These are phyloP conservation scores for Aromia moschata DNA, from an alignment of 2,888 invertebrate genomes.

Conservation along the genomic window DNA sequence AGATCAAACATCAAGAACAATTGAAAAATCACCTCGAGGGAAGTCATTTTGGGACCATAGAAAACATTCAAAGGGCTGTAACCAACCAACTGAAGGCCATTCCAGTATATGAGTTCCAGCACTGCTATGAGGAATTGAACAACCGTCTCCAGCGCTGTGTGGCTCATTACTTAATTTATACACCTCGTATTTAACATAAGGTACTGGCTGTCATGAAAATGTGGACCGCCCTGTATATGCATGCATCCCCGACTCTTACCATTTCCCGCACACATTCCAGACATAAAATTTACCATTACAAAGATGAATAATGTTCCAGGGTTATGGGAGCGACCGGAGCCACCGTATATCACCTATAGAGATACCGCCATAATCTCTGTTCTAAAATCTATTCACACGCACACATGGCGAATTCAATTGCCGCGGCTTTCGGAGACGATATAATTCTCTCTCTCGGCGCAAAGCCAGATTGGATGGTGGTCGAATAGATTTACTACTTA, in stretches of 20 bases:
- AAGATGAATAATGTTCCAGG: constrained; percentile 20
- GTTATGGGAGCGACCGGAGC: constrained; percentile 13
- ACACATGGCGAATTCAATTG: constrained; percentile 47
- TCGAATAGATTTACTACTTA: constrained; percentile 56
- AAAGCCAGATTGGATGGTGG: constrained; percentile 47
- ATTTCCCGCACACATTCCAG: constrained; percentile 2
- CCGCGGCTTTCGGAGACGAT: constrained; percentile 38
- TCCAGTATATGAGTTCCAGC: no score
- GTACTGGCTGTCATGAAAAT: not conserved
- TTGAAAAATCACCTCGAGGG: no score
- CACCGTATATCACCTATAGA: constrained; percentile 36
- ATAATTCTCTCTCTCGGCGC: constrained; percentile 40
- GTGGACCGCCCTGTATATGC: not conserved
- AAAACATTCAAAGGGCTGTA: no score
- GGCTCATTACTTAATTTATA: no score
- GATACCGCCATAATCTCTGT: constrained; percentile 38
- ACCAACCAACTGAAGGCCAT: no score
- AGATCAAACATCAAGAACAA: no score
- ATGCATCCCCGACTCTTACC: constrained; percentile 16
- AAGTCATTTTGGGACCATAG: no score
- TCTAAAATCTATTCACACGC: constrained; percentile 52
- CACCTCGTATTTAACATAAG: no score
- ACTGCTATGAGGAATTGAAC: no score
- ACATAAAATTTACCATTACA: constrained; percentile 25
- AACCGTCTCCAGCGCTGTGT: no score